These are phyloP conservation scores for Poecilia wingei DNA, from an alignment of 2,797 vertebrate species.

Conservation along the genomic window DNA sequence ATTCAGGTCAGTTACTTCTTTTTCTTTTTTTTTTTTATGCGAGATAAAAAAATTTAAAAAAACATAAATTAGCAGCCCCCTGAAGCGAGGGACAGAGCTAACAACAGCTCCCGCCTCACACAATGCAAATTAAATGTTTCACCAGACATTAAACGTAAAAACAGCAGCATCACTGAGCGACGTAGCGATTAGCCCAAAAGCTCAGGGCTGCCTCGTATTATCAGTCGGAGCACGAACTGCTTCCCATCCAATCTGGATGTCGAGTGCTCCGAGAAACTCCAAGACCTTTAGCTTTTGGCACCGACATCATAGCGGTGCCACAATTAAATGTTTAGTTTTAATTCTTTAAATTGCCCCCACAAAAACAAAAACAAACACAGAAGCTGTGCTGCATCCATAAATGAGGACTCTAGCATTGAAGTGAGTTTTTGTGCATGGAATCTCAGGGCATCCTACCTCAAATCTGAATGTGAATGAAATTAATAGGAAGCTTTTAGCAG, in stretches of 20 bases:
- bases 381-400: not conserved
- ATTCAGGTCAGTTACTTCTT: constrained; percentile 2
- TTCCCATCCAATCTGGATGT: constrained; percentile 70
- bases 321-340: constrained; percentile 14
- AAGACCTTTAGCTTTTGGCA: constrained; percentile 39
- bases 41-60: constrained; percentile 25
- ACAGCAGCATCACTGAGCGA: constrained; percentile 49
- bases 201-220: constrained; percentile 47
- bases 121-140: constrained; percentile 33
- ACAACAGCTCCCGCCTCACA: not conserved
- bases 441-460: not conserved
- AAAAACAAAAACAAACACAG: not conserved
- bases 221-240: constrained; percentile 61
- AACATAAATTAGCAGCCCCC: not conserved
- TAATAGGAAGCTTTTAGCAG: not conserved
- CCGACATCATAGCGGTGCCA: constrained; percentile 4
- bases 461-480: not conserved
- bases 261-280: constrained; percentile 53
- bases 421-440: not conserved
- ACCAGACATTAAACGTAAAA: constrained; percentile 47
- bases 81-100: not conserved
- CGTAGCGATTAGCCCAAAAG: constrained; percentile 34
- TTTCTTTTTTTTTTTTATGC: not conserved
- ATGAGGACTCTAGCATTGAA: not conserved
- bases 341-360: not conserved